Conservation (phyloP, 1,140 invertebrate species). For the Drosophila takahashii region DNA sequence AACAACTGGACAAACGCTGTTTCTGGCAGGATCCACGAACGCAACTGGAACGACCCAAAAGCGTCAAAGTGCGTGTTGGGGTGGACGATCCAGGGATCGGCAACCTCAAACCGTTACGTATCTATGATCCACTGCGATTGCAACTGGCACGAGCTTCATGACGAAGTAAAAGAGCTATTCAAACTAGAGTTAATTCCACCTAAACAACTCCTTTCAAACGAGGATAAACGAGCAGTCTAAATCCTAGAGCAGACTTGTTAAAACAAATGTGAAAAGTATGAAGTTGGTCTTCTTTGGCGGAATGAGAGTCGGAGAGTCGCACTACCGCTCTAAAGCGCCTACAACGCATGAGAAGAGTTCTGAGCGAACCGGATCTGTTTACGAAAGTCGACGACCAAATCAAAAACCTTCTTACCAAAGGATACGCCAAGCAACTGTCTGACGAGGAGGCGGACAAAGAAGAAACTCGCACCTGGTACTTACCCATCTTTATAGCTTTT, state of each 20-base stretch:
- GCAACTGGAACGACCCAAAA: neutral
- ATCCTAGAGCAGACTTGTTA: neutral
- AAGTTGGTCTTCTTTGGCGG: too few species aligned
- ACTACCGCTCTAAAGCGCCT: too few species aligned
- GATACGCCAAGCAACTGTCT: conserved; percentile 10
- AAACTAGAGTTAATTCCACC: neutral
- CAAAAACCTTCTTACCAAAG: neutral
- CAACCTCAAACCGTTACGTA: neutral
- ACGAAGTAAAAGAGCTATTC: neutral
- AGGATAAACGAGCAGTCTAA: conserved; percentile 1
- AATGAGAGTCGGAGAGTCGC: too few species aligned
- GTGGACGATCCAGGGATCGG: neutral
- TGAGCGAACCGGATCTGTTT: neutral
- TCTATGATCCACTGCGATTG: conserved; percentile 7
- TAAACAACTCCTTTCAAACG: neutral
- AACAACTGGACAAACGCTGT: conserved; percentile 1
- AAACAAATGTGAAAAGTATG: too few species aligned
- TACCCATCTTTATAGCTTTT: neutral
- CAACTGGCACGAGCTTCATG: neutral
- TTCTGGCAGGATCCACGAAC: neutral
- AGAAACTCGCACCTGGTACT: conserved; percentile 1
- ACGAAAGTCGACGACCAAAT: conserved; percentile 1
- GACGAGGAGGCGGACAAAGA: conserved; percentile 1
- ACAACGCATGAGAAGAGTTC: too few species aligned
- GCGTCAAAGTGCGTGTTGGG: conserved; percentile 8